A percentile compares a stretch with the other conserved stretches of the same genome.
phyloP scores from a whole-genome alignment of 2,113 vertebrate genomes.

The Callipepla squamata region DNA sequence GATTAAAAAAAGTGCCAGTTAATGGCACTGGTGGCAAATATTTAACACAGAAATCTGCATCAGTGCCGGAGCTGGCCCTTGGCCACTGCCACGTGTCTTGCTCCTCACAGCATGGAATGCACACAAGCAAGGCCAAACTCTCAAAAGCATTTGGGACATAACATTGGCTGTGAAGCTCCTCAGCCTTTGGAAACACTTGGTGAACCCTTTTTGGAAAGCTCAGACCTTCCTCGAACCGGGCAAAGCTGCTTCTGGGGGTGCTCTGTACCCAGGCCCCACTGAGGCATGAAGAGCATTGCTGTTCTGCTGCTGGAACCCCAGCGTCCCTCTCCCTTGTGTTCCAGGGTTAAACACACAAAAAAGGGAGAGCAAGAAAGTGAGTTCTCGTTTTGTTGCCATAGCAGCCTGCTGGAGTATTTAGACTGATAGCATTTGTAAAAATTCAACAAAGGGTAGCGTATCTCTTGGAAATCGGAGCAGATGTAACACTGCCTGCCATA shows the following conservation, averaged over 20 bases:
- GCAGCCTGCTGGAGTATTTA: conserved; percentile 68
- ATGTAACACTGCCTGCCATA: conserved; percentile 55
- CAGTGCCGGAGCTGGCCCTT: background rate
- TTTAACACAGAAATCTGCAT: background rate
- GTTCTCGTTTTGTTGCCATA: conserved; percentile 61
- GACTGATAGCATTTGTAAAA: conserved; percentile 64
- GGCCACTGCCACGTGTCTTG: background rate
- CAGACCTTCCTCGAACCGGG: accelerated
- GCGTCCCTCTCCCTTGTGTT: background rate
- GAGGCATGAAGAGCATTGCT: background rate
- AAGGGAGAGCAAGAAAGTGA: background rate
- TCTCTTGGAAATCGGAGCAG: conserved; percentile 65
- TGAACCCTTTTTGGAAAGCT: background rate
- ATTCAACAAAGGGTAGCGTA: conserved; percentile 57
- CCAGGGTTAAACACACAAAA: background rate
- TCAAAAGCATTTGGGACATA: too few relatives aligned
- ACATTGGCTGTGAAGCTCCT: background rate
- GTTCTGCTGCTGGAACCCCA: background rate
- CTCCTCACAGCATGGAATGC: accelerated
- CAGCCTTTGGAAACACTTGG: background rate
- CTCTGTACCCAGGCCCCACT: background rate
- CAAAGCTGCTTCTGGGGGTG: background rate
- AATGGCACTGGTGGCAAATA: background rate
- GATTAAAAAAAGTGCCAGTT: background rate
- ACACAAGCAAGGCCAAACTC: background rate